Evolutionary conservation across 2,113 vertebrate genomes (phyloP), one percentile per base, ranked within the genome.

Genomic region (Chamaea fasciata): DNA sequence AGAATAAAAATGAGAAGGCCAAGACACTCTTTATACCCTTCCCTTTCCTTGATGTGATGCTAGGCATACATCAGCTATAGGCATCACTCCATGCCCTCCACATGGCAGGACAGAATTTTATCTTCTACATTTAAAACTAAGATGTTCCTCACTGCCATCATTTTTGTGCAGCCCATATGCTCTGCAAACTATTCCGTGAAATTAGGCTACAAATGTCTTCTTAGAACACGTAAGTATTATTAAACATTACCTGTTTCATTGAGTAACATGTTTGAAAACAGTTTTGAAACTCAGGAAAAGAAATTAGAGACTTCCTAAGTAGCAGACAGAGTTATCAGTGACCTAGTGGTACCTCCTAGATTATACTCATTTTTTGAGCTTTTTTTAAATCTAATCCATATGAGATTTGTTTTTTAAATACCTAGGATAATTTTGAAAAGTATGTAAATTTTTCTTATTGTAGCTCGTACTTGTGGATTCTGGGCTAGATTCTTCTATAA

Each of bases 161-260:
- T 14, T 79, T 77, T 56, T 55, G 28, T 68, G 56, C 52, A 89
- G 56, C 7, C 6, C 19, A 68, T 41, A 81, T 47, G 22, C 24
- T 50, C 41, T 79, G 77, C 52, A 71, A 84, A 71, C 27, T 74
- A 23, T 13, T 57, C 24, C 44, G 47, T 55, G 49, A 47, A 37
- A 47, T 69, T 35, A 60, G 52, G 19, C 13, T 76, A 59, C n/a
- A 74, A 83, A 71, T 91, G 39, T 37, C 42, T 31, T 26, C 30
- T 94, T 71, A 78, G 60, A 70, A 47, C 14, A 74, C 2, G 0
- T 47, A 49, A 46, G 11, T 59, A 46, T 37, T 79, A 26, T 69
- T 75, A 95, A 92, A 90, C 35, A 88, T 60, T 92, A 90, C 71
- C 75, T 77, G 20, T 37, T 94, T 83, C 62, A 55, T 79, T 74